A percentile compares a stretch with the other conserved stretches of the same genome.
Conservation (phyloP, 2,113 vertebrate species). For the Orycteropus afer region DNA sequence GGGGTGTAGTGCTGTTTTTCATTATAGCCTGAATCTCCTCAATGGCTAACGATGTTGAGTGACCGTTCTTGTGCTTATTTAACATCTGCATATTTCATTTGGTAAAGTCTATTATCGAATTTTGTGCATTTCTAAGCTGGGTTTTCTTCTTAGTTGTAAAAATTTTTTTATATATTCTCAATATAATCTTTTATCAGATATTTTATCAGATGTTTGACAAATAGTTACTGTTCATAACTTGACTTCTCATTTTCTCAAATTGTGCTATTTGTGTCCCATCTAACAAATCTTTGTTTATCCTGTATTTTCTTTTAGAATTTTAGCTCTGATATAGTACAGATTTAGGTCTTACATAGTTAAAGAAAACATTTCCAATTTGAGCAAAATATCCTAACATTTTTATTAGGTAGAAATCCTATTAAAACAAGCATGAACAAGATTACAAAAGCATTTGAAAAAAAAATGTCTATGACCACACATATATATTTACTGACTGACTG, state of each 20-base stretch:
- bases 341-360: not conserved
- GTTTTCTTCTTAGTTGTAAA: not conserved
- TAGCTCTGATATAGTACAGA: not conserved
- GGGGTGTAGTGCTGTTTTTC: not conserved
- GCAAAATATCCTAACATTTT: not conserved
- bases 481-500: not conserved
- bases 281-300: not conserved
- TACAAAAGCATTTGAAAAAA: not conserved
- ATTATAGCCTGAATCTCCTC: not conserved
- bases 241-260: not conserved
- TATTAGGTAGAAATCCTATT: not conserved
- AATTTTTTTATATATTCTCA: not conserved
- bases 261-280: not conserved
- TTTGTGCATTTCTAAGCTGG: not conserved
- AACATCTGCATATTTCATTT: not conserved
- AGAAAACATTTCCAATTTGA: not conserved
- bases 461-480: not conserved
- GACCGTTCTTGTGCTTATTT: conserved; percentile 13
- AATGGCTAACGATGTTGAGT: not conserved
- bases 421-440: not conserved
- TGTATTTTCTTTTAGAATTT: not conserved
- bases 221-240: not conserved
- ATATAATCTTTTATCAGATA: not conserved
- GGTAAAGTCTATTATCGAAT: not conserved
- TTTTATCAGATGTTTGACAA: not conserved